phyloP scores from a whole-genome alignment of 2,113 vertebrate species.

The Nothoprocta pentlandii region DNA sequence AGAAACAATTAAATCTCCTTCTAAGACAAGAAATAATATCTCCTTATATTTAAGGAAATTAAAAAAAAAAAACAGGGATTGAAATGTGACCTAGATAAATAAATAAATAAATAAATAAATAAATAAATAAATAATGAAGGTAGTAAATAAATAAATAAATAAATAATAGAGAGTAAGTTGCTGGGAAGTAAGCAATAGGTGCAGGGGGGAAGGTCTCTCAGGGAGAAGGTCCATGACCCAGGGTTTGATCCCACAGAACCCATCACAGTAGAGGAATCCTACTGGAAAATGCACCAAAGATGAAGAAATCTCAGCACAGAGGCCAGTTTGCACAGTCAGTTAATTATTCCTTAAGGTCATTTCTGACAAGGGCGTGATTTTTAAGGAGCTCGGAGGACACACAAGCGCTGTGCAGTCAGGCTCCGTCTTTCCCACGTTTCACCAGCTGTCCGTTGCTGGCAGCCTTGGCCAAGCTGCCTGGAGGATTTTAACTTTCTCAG shows the following conservation, averaged over 20 bases:
- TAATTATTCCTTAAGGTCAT: background rate
- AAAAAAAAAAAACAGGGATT: background rate
- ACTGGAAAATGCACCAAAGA: background rate
- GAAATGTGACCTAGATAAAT: background rate
- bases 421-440: background rate
- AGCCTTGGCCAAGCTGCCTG: background rate
- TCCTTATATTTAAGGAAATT: background rate
- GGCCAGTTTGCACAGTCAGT: background rate
- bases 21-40: too few species aligned
- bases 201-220: background rate
- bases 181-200: background rate
- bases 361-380: background rate
- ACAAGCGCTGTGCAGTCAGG: background rate
- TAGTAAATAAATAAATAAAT: background rate
- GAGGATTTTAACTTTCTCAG: background rate
- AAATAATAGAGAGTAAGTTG: background rate
- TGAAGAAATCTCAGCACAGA: background rate
- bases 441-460: background rate
- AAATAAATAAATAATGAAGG: background rate
- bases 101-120: too few species aligned
- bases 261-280: background rate
- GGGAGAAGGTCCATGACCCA: background rate
- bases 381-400: background rate
- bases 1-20: background rate
- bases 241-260: background rate